Evolutionary conservation across 2,113 vertebrate genomes (phyloP), one percentile per base, ranked within the genome.

Genomic region (Polyodon spathula): DNA sequence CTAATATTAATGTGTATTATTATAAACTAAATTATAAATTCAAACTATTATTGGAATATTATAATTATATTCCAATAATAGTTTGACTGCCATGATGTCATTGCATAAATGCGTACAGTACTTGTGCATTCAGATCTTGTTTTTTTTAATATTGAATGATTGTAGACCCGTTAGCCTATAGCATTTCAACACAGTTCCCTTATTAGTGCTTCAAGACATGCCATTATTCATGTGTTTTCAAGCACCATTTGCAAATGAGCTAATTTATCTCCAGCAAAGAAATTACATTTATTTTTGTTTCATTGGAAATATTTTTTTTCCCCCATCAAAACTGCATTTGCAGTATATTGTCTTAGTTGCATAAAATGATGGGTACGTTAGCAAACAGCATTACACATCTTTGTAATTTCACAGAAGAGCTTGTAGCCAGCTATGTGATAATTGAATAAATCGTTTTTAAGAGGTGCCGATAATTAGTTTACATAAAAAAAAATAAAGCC

Each of bases 181-280:
- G 87, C 87, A 86, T 87, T 88, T 82, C 84, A 88, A 86, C 81
- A 81, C 71, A 68, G 81, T 82, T 76, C 81, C 81, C 88, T 88
- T 86, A 86, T 87, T 85, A 88, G 75, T 83, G 78, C 83, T 86
- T 87, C 84, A 86, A 85, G 82, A 86, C 87, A 89, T 85, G 86
- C 75, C 82, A 88, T 88, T 90, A 77, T 84, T 88, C 77, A 80
- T 82, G 78, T 83, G 73, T 88, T 88, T 80, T 60, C 69, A 82
- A 78, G 82, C 85, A 77, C 79, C 78, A 82, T 88, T 88, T 86
- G 81, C 80, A 86, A 88, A 89, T 88, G 82, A 88, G 81, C 84
- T 86, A 81, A 87, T 88, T 86, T 87, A 81, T 85, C 74, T 14
- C 67, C 83, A 83, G 83, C 84, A 86, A 83, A 88, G 83, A 85